Conservation (phyloP, 2,797 vertebrate genomes). For the Synanceia verrucosa region DNA sequence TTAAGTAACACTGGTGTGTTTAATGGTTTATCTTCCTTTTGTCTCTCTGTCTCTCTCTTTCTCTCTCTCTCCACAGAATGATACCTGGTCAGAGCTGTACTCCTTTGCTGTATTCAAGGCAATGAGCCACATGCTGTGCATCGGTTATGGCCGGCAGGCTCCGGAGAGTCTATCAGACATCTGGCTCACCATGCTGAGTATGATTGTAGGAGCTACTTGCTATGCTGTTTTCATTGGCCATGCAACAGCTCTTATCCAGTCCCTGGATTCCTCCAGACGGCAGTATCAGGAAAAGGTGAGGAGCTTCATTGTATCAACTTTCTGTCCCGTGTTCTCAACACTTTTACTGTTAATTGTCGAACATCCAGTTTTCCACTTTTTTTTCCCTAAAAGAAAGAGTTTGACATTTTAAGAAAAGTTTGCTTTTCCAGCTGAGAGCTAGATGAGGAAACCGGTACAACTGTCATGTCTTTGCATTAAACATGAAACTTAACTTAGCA, state of each 20-base stretch:
- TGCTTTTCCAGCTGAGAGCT: not conserved
- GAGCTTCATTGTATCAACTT: conserved; percentile 4
- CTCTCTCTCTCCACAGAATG: conserved; percentile 84
- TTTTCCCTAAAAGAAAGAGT: conserved; percentile 1
- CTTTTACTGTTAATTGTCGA: not conserved
- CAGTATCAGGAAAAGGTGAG: conserved; percentile 98
- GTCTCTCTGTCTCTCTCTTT: conserved; percentile 4
- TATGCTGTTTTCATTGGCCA: conserved; percentile 98
- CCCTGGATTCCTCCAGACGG: conserved; percentile 93
- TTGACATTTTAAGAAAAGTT: not conserved
- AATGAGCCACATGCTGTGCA: conserved; percentile 99
- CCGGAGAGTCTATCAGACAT: conserved; percentile 95
- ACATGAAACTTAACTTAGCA: not conserved
- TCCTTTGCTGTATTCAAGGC: conserved; percentile 97
- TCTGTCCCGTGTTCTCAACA: conserved; percentile 1
- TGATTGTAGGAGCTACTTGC: conserved; percentile 97
- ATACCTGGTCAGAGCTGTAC: conserved; percentile 97
- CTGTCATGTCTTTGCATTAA: not conserved
- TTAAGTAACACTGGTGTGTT: conserved; percentile 30
- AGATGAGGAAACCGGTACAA: not conserved
- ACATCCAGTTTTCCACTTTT: not conserved
- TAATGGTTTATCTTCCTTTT: conserved; percentile 43
- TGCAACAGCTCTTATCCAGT: conserved; percentile 95
- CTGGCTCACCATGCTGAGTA: conserved; percentile 98
- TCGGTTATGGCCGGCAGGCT: conserved; percentile 94